phyloP scores from a whole-genome alignment of 2,888 invertebrate genomes.

The Thymelicus acteon region DNA sequence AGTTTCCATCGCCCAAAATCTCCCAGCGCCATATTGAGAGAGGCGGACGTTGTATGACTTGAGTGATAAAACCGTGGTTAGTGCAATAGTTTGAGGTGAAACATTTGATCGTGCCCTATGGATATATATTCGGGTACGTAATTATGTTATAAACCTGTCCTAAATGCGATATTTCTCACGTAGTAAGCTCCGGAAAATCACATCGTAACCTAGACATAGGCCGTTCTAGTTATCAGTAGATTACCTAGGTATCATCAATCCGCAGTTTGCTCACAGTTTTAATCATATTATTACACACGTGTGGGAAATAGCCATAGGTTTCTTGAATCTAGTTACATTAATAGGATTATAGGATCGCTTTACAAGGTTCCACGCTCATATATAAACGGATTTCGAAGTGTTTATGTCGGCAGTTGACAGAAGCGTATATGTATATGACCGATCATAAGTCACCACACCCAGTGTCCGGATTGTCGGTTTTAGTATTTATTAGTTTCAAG shows the following conservation, averaged over 20 bases:
- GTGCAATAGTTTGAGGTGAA: slow-evolving; percentile 84
- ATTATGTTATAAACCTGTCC: slow-evolving; percentile 65
- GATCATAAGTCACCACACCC: slow-evolving; percentile 87
- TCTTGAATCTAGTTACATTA: slow-evolving; percentile 92
- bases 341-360: slow-evolving; percentile 88
- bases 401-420: slow-evolving; percentile 87
- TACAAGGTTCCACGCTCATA: slow-evolving; percentile 84
- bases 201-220: slow-evolving; percentile 87
- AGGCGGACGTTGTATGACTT: slow-evolving; percentile 89
- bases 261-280: slow-evolving; percentile 86
- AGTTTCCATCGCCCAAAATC: slow-evolving; percentile 84
- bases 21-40: slow-evolving; percentile 90
- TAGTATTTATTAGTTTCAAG: slow-evolving; percentile 78
- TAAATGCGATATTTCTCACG: slow-evolving; percentile 57
- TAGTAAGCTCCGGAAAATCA: slow-evolving; percentile 65
- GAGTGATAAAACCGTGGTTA: slow-evolving; percentile 83
- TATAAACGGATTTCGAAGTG: slow-evolving; percentile 86
- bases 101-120: slow-evolving; percentile 84
- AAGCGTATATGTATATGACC: slow-evolving; percentile 87
- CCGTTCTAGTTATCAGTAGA: slow-evolving; percentile 86
- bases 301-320: slow-evolving; percentile 87
- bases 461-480: slow-evolving; percentile 86
- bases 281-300: slow-evolving; percentile 89
- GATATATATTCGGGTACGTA: slow-evolving; percentile 85
- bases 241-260: slow-evolving; percentile 85